Percentiles rank a stretch among this genome's conserved stretches.
These are phyloP conservation scores for Sesamia nonagrioides DNA, from an alignment of 1,140 invertebrate species.

Conservation along the genomic window DNA sequence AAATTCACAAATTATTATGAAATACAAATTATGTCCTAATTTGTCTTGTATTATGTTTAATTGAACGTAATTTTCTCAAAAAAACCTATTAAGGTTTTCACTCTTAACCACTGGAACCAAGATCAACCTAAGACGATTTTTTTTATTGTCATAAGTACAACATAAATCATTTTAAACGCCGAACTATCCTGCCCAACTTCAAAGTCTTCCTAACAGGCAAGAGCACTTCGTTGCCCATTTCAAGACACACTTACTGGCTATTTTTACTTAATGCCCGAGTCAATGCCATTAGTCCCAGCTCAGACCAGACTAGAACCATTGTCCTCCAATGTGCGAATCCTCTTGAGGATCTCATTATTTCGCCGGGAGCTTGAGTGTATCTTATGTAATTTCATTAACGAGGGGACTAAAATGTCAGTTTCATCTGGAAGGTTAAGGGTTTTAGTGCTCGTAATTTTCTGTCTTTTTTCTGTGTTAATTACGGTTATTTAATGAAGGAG, in stretches of 20 bases:
- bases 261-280: background rate
- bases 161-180: too few species aligned
- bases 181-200: too few species aligned
- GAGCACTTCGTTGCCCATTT: background rate
- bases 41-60: too few species aligned
- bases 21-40: too few species aligned
- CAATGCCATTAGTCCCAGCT: background rate
- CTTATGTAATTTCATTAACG: slow-evolving; percentile 3
- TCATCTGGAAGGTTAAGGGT: background rate
- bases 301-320: background rate
- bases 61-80: too few species aligned
- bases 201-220: too few species aligned
- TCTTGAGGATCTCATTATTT: background rate
- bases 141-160: too few species aligned
- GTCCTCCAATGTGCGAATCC: background rate
- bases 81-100: too few species aligned
- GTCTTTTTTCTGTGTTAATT: background rate
- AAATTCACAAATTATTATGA: too few species aligned
- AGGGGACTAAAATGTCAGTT: background rate
- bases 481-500: background rate
- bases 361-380: background rate
- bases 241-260: background rate
- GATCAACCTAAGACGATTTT: too few species aligned
- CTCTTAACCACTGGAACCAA: too few species aligned
- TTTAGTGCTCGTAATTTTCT: background rate